Percentiles rank a stretch among this genome's conserved stretches.
Conservation (phyloP, 2,113 vertebrate genomes). For the Tachuris rubrigastra region DNA sequence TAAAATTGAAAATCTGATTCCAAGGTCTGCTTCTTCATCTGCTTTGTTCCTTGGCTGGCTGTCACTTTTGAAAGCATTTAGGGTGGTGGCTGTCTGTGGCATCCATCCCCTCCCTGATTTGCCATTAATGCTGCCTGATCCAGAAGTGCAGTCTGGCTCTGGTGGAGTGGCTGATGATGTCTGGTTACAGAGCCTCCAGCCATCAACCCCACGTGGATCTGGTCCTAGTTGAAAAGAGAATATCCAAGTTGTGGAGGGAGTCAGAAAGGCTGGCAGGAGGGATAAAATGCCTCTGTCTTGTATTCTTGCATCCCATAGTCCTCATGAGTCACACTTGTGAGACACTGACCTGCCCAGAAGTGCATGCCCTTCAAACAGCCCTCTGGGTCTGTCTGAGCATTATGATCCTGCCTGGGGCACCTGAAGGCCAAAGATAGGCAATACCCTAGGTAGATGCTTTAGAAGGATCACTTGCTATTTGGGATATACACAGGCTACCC, state of each 20-base stretch:
- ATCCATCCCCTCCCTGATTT: neutral
- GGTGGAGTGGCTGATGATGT: neutral
- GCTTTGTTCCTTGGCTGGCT: neutral
- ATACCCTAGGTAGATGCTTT: neutral
- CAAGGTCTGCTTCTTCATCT: neutral
- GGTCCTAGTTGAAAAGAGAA: neutral
- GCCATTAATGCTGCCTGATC: neutral
- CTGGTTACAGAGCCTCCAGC: neutral
- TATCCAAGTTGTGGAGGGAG: neutral
- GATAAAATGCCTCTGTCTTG: neutral
- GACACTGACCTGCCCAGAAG: neutral
- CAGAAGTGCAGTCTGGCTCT: neutral
- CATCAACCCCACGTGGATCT: neutral
- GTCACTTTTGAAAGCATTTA: neutral
- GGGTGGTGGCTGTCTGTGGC: neutral
- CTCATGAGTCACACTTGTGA: neutral
- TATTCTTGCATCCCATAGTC: neutral
- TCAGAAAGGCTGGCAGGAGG: neutral
- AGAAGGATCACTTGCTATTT: neutral
- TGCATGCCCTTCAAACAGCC: neutral
- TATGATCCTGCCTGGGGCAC: neutral
- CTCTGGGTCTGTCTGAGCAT: neutral
- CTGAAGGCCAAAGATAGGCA: neutral
- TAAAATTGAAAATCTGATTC: constrained; percentile 13
- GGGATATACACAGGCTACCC: neutral